Evolutionary conservation across 2,797 vertebrate species (phyloP).

Genomic region (Pithecia hirsuta): DNA sequence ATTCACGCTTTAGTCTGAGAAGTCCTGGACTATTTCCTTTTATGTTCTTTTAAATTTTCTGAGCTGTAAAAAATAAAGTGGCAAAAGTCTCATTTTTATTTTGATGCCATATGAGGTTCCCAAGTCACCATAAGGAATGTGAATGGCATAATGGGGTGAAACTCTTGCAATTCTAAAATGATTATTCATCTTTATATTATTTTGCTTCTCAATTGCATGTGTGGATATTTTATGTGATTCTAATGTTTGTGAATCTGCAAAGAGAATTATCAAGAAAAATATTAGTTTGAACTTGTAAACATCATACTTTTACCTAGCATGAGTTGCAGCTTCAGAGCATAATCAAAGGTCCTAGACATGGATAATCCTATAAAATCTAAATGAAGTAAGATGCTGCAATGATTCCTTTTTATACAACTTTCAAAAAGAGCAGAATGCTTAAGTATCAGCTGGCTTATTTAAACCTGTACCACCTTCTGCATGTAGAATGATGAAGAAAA

Average conservation of each 20-base stretch:
- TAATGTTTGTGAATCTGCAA: constrained; percentile 82
- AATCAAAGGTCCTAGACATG: constrained; percentile 82
- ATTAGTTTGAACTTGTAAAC: constrained; percentile 75
- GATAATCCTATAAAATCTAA: constrained; percentile 55
- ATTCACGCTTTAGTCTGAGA: constrained; percentile 73
- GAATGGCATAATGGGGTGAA: constrained; percentile 83
- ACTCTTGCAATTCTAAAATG: constrained; percentile 79
- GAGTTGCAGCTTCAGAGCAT: constrained; percentile 80
- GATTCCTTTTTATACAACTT: constrained; percentile 31
- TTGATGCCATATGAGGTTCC: constrained; percentile 83
- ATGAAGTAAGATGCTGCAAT: neutral
- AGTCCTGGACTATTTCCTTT: constrained; percentile 85
- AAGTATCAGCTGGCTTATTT: constrained; percentile 58
- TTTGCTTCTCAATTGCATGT: constrained; percentile 84
- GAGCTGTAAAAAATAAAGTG: constrained; percentile 81
- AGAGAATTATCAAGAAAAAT: constrained; percentile 74
- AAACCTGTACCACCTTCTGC: constrained; percentile 67
- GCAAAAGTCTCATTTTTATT: constrained; percentile 86
- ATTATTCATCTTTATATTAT: constrained; percentile 81
- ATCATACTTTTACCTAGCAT: constrained; percentile 75
- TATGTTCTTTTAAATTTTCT: constrained; percentile 87
- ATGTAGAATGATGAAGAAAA: neutral
- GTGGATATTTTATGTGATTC: constrained; percentile 80
- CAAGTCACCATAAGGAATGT: constrained; percentile 85
- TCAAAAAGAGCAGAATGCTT: neutral